phyloP scores from a whole-genome alignment of 2,888 invertebrate genomes.

The Campopleginae sp. region DNA sequence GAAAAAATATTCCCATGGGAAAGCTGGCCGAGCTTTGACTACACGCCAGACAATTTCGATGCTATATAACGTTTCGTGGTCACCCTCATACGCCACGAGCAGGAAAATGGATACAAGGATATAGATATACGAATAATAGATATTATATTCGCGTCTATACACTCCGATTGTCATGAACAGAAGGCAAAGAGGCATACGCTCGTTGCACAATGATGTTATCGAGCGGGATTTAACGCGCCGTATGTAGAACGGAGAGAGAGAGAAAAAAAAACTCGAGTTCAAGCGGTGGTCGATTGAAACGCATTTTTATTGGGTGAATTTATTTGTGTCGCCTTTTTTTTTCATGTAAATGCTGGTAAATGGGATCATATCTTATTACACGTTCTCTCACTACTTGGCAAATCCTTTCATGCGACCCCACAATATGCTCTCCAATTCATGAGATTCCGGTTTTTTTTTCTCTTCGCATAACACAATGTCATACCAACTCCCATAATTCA shows the following conservation, averaged over 20 bases:
- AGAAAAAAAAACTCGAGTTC: slow-evolving; percentile 11
- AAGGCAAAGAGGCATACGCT: slow-evolving; percentile 26
- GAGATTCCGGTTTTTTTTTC: background rate
- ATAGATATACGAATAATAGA: slow-evolving; percentile 4
- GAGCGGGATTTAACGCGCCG: slow-evolving; percentile 36
- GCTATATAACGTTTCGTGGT: slow-evolving; percentile 16
- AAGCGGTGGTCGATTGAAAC: slow-evolving; percentile 38
- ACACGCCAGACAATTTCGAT: slow-evolving; percentile 36
- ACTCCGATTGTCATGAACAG: slow-evolving; percentile 31
- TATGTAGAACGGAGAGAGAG: slow-evolving; percentile 3
- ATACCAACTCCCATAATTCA: background rate
- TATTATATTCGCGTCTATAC: background rate
- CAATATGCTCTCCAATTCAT: background rate
- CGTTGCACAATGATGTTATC: slow-evolving; percentile 45
- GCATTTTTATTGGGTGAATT: slow-evolving; percentile 37
- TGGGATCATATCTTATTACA: slow-evolving; percentile 19
- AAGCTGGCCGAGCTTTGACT: slow-evolving; percentile 35
- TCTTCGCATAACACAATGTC: background rate
- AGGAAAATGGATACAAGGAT: background rate
- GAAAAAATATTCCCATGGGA: slow-evolving; percentile 45
- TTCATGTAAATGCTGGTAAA: slow-evolving; percentile 6
- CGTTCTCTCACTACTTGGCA: background rate
- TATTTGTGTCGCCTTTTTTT: background rate
- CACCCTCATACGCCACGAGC: slow-evolving; percentile 32
- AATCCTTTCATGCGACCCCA: background rate